These are phyloP conservation scores for Tubulanus polymorphus DNA, from an alignment of 2,888 invertebrate species.

Conservation along the genomic window DNA sequence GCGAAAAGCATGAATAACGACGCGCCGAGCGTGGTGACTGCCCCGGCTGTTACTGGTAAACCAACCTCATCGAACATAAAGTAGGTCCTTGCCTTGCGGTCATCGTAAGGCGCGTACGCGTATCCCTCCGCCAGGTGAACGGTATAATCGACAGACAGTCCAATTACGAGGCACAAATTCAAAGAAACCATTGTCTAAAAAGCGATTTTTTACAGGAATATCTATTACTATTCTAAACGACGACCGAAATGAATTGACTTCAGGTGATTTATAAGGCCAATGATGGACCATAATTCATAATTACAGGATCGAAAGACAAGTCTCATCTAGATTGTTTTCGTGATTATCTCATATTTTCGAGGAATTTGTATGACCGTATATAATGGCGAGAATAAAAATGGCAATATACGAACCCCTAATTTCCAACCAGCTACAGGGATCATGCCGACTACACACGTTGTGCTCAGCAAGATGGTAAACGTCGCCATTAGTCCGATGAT, in stretches of 20 bases:
- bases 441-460: slow-evolving; percentile 35
- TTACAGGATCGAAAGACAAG: too few relatives aligned
- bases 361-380: not conserved
- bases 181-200: slow-evolving; percentile 28
- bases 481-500: slow-evolving; percentile 41
- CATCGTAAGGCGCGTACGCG: slow-evolving; percentile 22
- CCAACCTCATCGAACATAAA: slow-evolving; percentile 34
- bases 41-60: slow-evolving; percentile 40
- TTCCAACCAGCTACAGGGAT: slow-evolving; percentile 47
- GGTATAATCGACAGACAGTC: slow-evolving; percentile 33
- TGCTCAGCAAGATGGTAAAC: slow-evolving; percentile 1
- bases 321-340: too few relatives aligned
- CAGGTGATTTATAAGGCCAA: not conserved
- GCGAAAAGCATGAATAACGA: slow-evolving; percentile 39
- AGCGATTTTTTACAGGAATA: not conserved
- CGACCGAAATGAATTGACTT: not conserved
- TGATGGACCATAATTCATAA: not conserved
- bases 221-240: not conserved
- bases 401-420: slow-evolving; percentile 36
- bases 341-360: too few relatives aligned
- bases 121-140: slow-evolving; percentile 38
- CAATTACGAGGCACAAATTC: slow-evolving; percentile 33
- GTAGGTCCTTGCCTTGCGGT: slow-evolving; percentile 24
- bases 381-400: not conserved
- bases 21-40: slow-evolving; percentile 39